Percentiles rank a stretch among this genome's conserved stretches.
These are phyloP conservation scores for Acyrthosiphon pisum DNA, from an alignment of 1,140 invertebrate species.

Conservation along the genomic window DNA sequence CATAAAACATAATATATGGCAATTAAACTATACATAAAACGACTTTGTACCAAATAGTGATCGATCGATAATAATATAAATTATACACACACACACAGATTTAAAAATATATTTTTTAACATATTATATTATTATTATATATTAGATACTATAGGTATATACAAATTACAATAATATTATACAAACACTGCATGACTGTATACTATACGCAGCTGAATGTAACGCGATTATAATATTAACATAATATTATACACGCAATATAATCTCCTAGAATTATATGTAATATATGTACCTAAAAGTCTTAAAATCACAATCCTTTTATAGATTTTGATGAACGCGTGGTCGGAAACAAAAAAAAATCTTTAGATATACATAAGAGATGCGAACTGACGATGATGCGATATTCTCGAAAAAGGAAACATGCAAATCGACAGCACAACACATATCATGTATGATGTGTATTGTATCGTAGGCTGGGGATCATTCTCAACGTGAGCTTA, in stretches of 20 bases:
- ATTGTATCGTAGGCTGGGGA: background rate
- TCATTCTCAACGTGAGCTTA: background rate
- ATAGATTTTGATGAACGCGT: background rate
- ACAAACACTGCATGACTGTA: background rate
- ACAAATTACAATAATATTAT: constrained; percentile 13
- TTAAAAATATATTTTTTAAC: constrained; percentile 15
- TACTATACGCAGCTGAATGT: background rate
- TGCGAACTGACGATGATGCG: background rate
- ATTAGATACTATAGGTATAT: background rate
- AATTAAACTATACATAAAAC: constrained; percentile 36
- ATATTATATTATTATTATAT: background rate
- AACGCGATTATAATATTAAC: constrained; percentile 7
- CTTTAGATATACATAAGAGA: background rate
- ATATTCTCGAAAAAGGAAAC: background rate
- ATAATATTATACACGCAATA: background rate
- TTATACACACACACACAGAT: background rate
- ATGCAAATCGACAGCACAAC: background rate
- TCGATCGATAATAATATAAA: constrained; percentile 1
- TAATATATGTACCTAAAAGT: background rate
- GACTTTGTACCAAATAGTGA: constrained; percentile 44
- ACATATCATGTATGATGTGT: too few relatives aligned
- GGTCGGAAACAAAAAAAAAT: background rate
- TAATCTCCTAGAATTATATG: background rate
- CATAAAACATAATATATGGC: background rate
- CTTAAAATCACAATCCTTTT: background rate